Base-by-base conservation (phyloP, 2,888 invertebrate genomes). In the Mylabris sibirica region DNA sequence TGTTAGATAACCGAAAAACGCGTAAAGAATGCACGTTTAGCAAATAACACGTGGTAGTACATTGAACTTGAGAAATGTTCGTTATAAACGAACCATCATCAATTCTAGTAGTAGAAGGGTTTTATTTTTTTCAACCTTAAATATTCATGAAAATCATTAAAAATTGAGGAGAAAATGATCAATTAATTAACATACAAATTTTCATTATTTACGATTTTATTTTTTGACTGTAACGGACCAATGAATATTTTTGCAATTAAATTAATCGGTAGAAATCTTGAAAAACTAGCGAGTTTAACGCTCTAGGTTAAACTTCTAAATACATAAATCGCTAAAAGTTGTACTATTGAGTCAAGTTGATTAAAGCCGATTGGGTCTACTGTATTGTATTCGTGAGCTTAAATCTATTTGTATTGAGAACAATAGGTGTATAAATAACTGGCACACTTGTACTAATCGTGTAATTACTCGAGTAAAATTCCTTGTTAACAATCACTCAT, bases 201-300 rank as follows among this genome's bases (percentile, higher is more conserved):
- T 34, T 34, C 2, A 9, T 8, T 34, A 38, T 38, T 38, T 38
- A 14, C 38, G 38, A 38, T 14, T 14, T 38, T 5, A 8, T 34
- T 38, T 11, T 35, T 35, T 11, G 9, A 11, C 9, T 11, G n/a
- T n/a, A 0, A 3, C 3, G 3, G 4, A 2, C 12, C n/a, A 44
- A n/a, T 44, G 44, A 44, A 44, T 44, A 44, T 44, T 44, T 17
- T 44, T 11, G n/a, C 44, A 44, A 44, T 44, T n/a, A 44, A 44
- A 17, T 44, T 44, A 17, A 44, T 12, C 17, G n/a, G 6, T 6
- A 6, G n/a, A 3, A 12, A n/a, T 44, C 5, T n/a, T 5, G 44
- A 41, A 14, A 17, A 17, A 12, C 17, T 5, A 6, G n/a, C 17
- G 17, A 38, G n/a, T n/a, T n/a, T n/a, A n/a, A 1, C 30, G 30